Base-by-base conservation (phyloP, 2,113 vertebrate genomes). In the Motacilla tschutschensis region DNA sequence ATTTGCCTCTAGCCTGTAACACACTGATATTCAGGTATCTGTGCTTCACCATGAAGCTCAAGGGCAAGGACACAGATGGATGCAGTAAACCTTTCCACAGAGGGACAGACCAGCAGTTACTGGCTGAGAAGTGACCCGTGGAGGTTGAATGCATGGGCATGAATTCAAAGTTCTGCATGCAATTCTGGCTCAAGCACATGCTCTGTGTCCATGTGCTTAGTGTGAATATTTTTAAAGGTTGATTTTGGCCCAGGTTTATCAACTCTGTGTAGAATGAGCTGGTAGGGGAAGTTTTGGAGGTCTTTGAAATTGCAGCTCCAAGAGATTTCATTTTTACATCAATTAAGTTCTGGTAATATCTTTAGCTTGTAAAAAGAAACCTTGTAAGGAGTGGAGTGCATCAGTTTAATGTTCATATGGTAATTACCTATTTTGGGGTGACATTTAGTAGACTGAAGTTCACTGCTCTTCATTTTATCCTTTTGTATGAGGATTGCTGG, bases 391-490 rank as follows among this genome's bases (percentile, higher is more conserved):
- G 38, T 76, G 33, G 69, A 86, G 48, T 63, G 82, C 59, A 73
- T 85, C 65, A 67, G 71, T 92, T 94, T 95, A 95, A 96, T 91
- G 89, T 85, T 94, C 93, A 44, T 64, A 8, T 33, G 14, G 62
- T 96, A 95, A 96, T 96, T 97, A 92, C 83, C 87, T 93, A 69
- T 97, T 95, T 96, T 92, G 94, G 90, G 91, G 86, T 97, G 96
- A 94, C 96, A 96, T 96, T 96, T 96, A 93, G 91, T 93, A 93
- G 93, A 83, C 91, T 86, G 81, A 93, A 94, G 75, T 88, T 96
- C 94, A 92, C 62, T 88, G 82, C 83, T 82, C 63, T 88, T 88
- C 83, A 53, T 89, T 93, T 95, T 60, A 90, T 91, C 59, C 80
- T 93, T 94, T 91, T 91, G 85, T 89, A 22, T 82, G 55, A n/a